Conservation (phyloP, 2,797 vertebrate species). For the Lagocephalus sceleratus region DNA sequence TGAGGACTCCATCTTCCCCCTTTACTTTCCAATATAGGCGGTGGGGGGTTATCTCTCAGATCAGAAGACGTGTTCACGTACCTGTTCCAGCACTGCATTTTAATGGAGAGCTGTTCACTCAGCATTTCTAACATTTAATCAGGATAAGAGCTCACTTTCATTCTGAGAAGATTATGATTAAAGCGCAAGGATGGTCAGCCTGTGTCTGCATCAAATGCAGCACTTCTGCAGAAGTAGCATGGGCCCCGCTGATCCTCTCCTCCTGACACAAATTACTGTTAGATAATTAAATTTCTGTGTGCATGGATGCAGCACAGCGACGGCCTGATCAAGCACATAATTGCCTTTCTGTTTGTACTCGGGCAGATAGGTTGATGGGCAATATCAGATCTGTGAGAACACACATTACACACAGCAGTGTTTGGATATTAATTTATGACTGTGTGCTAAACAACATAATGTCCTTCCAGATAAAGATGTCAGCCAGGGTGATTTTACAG, state of each 20-base stretch:
- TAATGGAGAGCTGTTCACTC: background rate
- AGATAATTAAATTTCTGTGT: conserved; percentile 74
- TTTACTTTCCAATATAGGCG: background rate
- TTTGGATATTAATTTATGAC: conserved; percentile 53
- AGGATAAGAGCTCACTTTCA: too few species aligned
- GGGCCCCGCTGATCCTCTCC: conserved; percentile 8
- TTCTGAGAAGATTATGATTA: too few species aligned
- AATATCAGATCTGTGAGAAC: conserved; percentile 44
- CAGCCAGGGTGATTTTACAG: conserved; percentile 18
- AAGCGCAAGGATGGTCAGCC: too few species aligned
- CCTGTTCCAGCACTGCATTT: conserved; percentile 8
- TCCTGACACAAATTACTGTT: conserved; percentile 60
- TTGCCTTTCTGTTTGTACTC: conserved; percentile 63
- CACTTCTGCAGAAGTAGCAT: background rate
- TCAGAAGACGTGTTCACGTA: conserved; percentile 7
- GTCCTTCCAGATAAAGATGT: conserved; percentile 33
- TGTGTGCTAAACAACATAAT: conserved; percentile 32
- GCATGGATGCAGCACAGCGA: conserved; percentile 73
- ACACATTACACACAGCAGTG: conserved; percentile 30
- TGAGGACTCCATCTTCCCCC: conserved; percentile 22
- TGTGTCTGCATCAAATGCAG: too few species aligned
- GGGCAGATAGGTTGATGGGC: conserved; percentile 41
- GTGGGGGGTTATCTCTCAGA: conserved; percentile 22
- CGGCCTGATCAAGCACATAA: conserved; percentile 79
- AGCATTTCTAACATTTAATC: too few species aligned